Conservation (phyloP, 2,797 vertebrate genomes). For the Echeneis naucrates region DNA sequence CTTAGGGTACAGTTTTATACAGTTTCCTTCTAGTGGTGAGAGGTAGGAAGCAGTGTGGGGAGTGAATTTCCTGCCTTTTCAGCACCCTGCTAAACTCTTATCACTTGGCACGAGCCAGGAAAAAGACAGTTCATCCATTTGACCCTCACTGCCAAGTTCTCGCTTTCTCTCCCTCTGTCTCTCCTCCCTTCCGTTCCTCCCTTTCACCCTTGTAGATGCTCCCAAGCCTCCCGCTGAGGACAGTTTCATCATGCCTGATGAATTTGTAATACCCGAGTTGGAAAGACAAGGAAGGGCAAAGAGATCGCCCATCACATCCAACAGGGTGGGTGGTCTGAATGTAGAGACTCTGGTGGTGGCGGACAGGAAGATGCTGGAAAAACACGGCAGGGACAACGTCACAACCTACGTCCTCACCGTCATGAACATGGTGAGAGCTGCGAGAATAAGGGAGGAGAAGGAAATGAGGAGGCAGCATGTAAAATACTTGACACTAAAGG, state of each 20-base stretch:
- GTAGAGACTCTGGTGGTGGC: constrained; percentile 99
- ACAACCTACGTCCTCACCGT: constrained; percentile 97
- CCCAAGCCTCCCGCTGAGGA: constrained; percentile 89
- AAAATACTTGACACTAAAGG: not conserved
- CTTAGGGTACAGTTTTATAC: constrained; percentile 30
- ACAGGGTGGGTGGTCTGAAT: constrained; percentile 88
- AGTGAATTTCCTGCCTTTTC: constrained; percentile 78
- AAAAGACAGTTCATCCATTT: constrained; percentile 59
- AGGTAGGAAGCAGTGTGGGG: constrained; percentile 55
- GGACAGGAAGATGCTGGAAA: constrained; percentile 97
- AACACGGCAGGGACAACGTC: constrained; percentile 94
- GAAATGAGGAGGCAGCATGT: constrained; percentile 2
- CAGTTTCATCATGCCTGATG: constrained; percentile 86
- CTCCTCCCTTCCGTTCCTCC: constrained; percentile 51
- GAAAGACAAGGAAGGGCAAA: constrained; percentile 83
- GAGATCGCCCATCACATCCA: constrained; percentile 89
- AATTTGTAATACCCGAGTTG: constrained; percentile 79
- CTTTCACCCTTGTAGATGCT: constrained; percentile 81
- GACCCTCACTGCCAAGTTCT: constrained; percentile 63
- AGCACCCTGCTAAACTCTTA: constrained; percentile 55
- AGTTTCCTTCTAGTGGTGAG: constrained; percentile 46
- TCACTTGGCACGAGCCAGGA: constrained; percentile 66
- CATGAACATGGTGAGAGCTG: constrained; percentile 95
- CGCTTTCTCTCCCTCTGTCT: constrained; percentile 21
- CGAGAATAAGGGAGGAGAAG: constrained; percentile 14